phyloP scores from a whole-genome alignment of 2,113 vertebrate genomes.

The Psittacula cyanocephala region DNA sequence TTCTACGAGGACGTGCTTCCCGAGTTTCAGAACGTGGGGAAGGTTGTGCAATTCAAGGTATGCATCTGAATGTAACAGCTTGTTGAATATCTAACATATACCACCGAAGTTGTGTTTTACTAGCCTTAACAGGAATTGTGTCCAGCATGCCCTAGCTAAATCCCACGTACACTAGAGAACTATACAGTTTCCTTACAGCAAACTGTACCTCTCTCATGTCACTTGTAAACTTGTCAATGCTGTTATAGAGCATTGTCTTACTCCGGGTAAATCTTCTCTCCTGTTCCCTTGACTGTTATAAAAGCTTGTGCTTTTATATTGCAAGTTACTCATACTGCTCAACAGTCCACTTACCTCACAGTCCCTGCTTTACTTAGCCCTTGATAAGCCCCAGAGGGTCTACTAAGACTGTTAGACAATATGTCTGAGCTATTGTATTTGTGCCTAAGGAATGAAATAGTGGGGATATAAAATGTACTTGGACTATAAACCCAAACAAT shows the following conservation, averaged over 20 bases:
- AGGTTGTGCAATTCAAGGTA: conserved; percentile 97
- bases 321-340: not conserved
- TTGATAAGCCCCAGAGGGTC: not conserved
- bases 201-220: not conserved
- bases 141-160: not conserved
- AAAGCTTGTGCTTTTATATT: not conserved
- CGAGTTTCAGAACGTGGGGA: conserved; percentile 89
- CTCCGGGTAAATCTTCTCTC: not conserved
- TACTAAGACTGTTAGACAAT: not conserved
- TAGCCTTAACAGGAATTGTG: not conserved
- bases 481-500: not conserved
- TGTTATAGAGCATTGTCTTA: not conserved
- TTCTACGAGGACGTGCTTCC: conserved; percentile 95
- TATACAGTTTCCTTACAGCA: not conserved
- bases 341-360: not conserved
- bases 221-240: not conserved
- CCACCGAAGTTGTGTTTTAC: not conserved
- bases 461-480: not conserved
- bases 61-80: not conserved
- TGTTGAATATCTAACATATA: not conserved
- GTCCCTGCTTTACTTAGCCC: not conserved
- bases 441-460: not conserved
- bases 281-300: not conserved
- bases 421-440: not conserved
- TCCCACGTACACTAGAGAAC: not conserved